Conservation (phyloP, 2,797 vertebrate species). For the Eupleurogrammus muticus region DNA sequence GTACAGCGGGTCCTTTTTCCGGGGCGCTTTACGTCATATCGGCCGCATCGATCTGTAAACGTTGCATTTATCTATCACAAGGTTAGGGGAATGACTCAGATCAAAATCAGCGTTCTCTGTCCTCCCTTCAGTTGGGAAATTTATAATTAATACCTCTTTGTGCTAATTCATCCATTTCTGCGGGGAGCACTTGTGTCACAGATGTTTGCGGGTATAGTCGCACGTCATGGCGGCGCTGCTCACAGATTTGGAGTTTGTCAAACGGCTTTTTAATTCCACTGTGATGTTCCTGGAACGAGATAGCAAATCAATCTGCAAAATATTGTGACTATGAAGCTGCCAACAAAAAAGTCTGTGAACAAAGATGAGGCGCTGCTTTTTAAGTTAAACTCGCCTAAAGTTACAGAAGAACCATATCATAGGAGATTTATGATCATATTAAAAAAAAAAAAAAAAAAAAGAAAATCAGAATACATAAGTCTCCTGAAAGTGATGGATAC, state of each 20-base stretch:
- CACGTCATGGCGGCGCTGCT: slow-evolving; percentile 4
- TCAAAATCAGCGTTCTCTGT: slow-evolving; percentile 21
- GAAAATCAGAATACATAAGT: too few species aligned
- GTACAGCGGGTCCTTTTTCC: slow-evolving; percentile 25
- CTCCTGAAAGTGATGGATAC: too few species aligned
- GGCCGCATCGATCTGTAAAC: slow-evolving; percentile 44
- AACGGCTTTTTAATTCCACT: slow-evolving; percentile 9
- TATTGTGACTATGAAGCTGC: too few species aligned
- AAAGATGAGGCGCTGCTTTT: too few species aligned
- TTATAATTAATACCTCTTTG: slow-evolving; percentile 23
- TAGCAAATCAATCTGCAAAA: too few species aligned
- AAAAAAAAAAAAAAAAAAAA: too few species aligned
- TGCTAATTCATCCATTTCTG: neutral
- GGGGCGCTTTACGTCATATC: slow-evolving; percentile 32
- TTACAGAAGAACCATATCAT: too few species aligned
- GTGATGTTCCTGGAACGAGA: neutral
- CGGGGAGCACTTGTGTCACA: slow-evolving; percentile 14
- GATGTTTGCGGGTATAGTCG: slow-evolving; percentile 9
- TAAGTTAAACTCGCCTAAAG: too few species aligned
- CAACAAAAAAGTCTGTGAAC: too few species aligned
- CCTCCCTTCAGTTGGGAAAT: slow-evolving; percentile 20
- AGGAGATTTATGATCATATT: too few species aligned
- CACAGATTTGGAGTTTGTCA: neutral
- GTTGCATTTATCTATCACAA: slow-evolving; percentile 55
- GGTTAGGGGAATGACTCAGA: slow-evolving; percentile 35